Base-by-base conservation (phyloP, 2,797 vertebrate species). In the Leucoraja ocellata region DNA sequence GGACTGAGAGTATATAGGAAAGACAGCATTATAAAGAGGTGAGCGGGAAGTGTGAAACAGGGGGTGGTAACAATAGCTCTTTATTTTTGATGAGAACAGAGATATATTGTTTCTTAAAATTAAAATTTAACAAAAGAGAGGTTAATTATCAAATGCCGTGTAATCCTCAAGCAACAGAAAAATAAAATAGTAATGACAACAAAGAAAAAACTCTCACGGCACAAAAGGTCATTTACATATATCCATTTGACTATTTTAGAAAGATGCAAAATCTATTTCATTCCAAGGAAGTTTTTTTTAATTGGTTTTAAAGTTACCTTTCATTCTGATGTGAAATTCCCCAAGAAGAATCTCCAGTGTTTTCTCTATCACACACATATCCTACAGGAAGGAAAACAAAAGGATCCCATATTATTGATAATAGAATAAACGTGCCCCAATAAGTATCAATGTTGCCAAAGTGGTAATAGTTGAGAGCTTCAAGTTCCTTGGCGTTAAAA, bases 281-380 rank as follows among this genome's bases (percentile, higher is more conserved):
- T 88, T 88, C 61, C 32, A 88, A 4, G 14, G 16, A 68, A 36
- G 36, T 88, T 68, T 63, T 63, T 4, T 86, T 65, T 73, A 21
- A 71, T 9, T 74, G 28, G 32, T 36, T 32, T 63, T 32, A 58
- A 63, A 81, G 5, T 93, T 94, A 99, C 98, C 98, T 97, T 99
- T 99, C 99, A 99, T 99, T 96, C 97, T 98, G 95, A 99, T 95
- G 8, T 98, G 97, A n/a, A 99, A 98, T 95, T 98, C 97, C 90
- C 99, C 98, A 93, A 99, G 94, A 94, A 99, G 97, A 77, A 97
- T 97, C 94, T 98, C 98, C 94, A 99, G 93, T 0, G 98, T 98
- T 71, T 96, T 97, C 94, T 99, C 99, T 94, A 99, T 98, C 7
- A 97, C 95, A 91, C 97, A 98, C 98, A 99, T 99, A 95, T 99